Conservation (phyloP, 1,140 invertebrate genomes). For the Euura saliciscinereae region DNA sequence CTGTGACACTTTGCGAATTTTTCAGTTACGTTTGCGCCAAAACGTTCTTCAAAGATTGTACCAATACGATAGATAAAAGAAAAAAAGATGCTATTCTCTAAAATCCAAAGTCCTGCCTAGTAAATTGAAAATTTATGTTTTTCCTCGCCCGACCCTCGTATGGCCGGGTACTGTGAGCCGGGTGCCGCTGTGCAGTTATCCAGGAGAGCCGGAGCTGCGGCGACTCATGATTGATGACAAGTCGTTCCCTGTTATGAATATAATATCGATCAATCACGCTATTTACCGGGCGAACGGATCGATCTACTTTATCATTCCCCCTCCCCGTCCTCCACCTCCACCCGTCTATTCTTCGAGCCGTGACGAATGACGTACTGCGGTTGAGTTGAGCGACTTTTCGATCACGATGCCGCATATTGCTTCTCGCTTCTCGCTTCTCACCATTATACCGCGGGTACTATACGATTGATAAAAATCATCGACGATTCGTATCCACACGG, state of each 20-base stretch:
- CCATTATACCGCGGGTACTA: too few relatives aligned
- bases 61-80: too few relatives aligned
- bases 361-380: constrained; percentile 23
- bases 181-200: constrained; percentile 25
- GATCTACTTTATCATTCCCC: constrained; percentile 52
- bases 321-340: constrained; percentile 25
- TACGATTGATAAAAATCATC: too few relatives aligned
- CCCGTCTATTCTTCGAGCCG: constrained; percentile 13
- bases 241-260: constrained; percentile 57
- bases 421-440: too few relatives aligned
- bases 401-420: background rate
- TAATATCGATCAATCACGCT: constrained; percentile 60
- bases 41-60: too few relatives aligned
- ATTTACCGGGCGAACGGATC: constrained; percentile 54
- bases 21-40: too few relatives aligned
- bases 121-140: constrained; percentile 12
- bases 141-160: background rate
- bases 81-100: too few relatives aligned
- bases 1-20: too few relatives aligned
- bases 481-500: too few relatives aligned
- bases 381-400: constrained; percentile 19
- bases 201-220: constrained; percentile 11
- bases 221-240: constrained; percentile 55
- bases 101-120: too few relatives aligned
- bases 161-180: constrained; percentile 14